phyloP scores from a whole-genome alignment of 2,113 vertebrate species.

The Xiphophorus couchianus region DNA sequence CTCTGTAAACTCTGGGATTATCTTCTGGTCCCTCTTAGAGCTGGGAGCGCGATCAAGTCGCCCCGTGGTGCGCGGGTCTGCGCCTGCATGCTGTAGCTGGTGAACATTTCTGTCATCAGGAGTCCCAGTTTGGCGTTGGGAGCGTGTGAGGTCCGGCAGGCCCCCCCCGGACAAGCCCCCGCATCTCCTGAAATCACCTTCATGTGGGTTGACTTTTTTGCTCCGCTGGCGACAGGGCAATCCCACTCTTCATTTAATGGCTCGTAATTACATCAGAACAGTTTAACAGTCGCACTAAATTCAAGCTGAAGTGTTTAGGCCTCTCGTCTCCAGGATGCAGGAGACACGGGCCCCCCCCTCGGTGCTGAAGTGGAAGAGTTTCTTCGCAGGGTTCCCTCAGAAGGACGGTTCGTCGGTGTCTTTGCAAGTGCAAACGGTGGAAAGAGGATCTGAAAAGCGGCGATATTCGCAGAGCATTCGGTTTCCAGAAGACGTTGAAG shows the following conservation, averaged over 20 bases:
- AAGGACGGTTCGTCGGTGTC: constrained; percentile 15
- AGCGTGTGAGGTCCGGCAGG: constrained; percentile 48
- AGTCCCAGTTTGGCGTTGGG: constrained; percentile 26
- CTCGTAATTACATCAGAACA: constrained; percentile 73
- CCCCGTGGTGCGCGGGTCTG: constrained; percentile 30
- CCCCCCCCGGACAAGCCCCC: constrained; percentile 44
- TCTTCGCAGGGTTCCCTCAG: constrained; percentile 7
- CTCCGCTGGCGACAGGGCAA: constrained; percentile 61
- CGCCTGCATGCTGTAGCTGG: constrained; percentile 47
- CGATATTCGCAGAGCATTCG: constrained; percentile 36
- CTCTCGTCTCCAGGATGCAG: constrained; percentile 65
- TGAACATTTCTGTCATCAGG: constrained; percentile 69
- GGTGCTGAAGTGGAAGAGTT: constrained; percentile 32
- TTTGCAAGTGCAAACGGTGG: constrained; percentile 46
- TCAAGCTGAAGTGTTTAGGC: constrained; percentile 67
- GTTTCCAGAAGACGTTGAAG: constrained; percentile 21
- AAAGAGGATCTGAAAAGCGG: constrained; percentile 36
- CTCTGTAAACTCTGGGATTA: constrained; percentile 52
- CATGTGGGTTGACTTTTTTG: constrained; percentile 72
- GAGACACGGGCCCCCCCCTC: constrained; percentile 4
- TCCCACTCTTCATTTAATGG: constrained; percentile 70
- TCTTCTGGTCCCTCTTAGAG: constrained; percentile 27
- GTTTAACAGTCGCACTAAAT: constrained; percentile 66
- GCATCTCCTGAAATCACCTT: constrained; percentile 69
- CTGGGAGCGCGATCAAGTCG: constrained; percentile 26